A percentile compares a stretch with the other conserved stretches of the same genome.
These are phyloP conservation scores for Musca vetustissima DNA, from an alignment of 1,140 invertebrate genomes.

Conservation along the genomic window DNA sequence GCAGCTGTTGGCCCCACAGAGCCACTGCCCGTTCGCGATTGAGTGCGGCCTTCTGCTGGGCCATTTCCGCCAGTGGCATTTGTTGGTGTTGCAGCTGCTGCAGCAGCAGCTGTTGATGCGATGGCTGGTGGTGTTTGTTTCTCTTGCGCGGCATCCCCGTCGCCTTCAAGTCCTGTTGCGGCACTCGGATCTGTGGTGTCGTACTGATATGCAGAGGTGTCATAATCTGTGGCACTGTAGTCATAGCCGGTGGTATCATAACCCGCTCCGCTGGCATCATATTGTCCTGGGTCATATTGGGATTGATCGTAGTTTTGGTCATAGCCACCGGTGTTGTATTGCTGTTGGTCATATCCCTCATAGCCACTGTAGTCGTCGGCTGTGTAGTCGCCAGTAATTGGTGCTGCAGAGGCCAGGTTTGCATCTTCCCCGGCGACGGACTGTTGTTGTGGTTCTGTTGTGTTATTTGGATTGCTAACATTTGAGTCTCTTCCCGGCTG, in stretches of 20 bases:
- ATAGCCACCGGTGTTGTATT: constrained; percentile 49
- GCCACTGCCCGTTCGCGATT: constrained; percentile 50
- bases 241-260: constrained; percentile 39
- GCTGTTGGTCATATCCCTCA: constrained; percentile 47
- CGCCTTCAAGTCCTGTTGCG: constrained; percentile 28
- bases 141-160: constrained; percentile 34
- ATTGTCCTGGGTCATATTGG: constrained; percentile 36
- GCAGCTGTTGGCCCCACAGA: constrained; percentile 49
- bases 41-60: constrained; percentile 43
- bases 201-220: constrained; percentile 31
- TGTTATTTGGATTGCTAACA: constrained; percentile 28
- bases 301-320: constrained; percentile 44
- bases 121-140: constrained; percentile 32
- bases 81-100: constrained; percentile 23
- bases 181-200: constrained; percentile 11
- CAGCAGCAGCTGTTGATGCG: constrained; percentile 26
- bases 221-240: constrained; percentile 28
- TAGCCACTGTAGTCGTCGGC: constrained; percentile 50
- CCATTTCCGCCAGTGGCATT: constrained; percentile 4
- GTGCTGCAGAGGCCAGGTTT: constrained; percentile 28
- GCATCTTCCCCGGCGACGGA: not conserved
- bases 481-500: constrained; percentile 1
- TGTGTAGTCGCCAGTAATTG: constrained; percentile 43
- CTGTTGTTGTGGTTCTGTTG: not conserved
- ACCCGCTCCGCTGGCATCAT: constrained; percentile 32